A percentile compares a stretch with the other conserved stretches of the same genome.
These are phyloP conservation scores for Pseudorasbora parva DNA, from an alignment of 2,113 vertebrate genomes.

Conservation along the genomic window DNA sequence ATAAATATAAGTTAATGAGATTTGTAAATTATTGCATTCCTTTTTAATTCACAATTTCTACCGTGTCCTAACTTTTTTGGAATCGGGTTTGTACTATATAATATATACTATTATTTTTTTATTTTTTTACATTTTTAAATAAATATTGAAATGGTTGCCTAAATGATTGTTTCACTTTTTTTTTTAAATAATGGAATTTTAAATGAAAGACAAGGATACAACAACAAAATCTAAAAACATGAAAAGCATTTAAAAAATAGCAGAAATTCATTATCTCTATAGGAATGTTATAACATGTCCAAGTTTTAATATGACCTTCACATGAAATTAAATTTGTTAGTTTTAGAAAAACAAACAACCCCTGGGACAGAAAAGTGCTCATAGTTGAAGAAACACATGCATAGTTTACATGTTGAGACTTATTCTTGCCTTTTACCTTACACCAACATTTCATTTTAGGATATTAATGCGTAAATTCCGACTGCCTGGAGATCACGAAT, in stretches of 20 bases:
- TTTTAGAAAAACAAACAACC: not conserved
- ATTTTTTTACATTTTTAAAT: no score
- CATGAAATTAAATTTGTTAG: not conserved
- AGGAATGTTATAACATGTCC: not conserved
- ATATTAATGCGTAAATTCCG: slow-evolving; percentile 79
- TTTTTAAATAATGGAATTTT: no score
- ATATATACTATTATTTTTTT: no score
- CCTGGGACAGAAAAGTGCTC: not conserved
- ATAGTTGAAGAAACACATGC: not conserved
- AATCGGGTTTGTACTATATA: no score
- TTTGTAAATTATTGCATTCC: no score
- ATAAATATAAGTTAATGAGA: no score
- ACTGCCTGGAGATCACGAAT: slow-evolving; percentile 79
- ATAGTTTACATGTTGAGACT: not conserved
- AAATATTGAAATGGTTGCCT: no score
- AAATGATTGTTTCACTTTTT: no score
- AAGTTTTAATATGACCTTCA: not conserved
- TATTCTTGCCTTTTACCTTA: not conserved
- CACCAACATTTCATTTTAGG: slow-evolving; percentile 64
- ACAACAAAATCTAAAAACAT: not conserved
- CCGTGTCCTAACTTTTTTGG: no score
- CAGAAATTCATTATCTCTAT: not conserved
- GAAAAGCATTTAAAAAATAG: not conserved
- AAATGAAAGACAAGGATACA: not conserved
- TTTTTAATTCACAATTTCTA: no score